Evolutionary conservation across 2,113 vertebrate species (phyloP).

Genomic region (Odontophorus gujanensis): DNA sequence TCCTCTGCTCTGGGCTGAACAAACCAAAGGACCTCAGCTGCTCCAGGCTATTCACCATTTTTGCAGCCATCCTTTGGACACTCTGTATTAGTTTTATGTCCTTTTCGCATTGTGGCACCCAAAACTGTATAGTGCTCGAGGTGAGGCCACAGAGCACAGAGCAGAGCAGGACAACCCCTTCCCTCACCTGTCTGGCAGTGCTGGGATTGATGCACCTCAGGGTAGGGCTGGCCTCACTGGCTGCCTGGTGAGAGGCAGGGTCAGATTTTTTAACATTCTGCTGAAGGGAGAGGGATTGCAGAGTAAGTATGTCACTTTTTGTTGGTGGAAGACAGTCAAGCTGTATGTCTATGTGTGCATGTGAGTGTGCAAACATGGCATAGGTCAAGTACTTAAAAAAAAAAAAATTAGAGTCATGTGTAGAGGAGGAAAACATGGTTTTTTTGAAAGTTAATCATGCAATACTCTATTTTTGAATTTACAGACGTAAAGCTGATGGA

Average conservation of each 20-base stretch:
- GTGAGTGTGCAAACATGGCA: not conserved
- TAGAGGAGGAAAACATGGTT: not conserved
- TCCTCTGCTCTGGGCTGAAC: too few species aligned
- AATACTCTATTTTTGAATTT: not conserved
- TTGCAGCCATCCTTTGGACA: too few species aligned
- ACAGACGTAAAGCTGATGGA: not conserved
- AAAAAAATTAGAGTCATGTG: not conserved
- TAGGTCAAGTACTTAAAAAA: not conserved
- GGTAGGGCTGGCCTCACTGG: too few species aligned
- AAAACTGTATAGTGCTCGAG: too few species aligned
- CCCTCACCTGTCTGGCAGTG: too few species aligned
- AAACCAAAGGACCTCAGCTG: too few species aligned
- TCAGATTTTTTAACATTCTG: not conserved
- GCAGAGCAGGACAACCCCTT: too few species aligned
- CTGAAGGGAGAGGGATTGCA: not conserved
- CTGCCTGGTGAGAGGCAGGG: not conserved
- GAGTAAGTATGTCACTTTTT: not conserved
- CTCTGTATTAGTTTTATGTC: too few species aligned
- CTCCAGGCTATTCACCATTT: too few species aligned
- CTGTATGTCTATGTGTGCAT: fast-evolving
- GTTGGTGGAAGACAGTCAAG: fast-evolving
- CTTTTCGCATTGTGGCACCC: too few species aligned
- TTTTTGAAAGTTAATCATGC: not conserved
- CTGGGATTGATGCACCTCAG: too few species aligned
- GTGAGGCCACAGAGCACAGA: too few species aligned